Conservation (phyloP, 1,140 invertebrate genomes). For the Drosophila persimilis region DNA sequence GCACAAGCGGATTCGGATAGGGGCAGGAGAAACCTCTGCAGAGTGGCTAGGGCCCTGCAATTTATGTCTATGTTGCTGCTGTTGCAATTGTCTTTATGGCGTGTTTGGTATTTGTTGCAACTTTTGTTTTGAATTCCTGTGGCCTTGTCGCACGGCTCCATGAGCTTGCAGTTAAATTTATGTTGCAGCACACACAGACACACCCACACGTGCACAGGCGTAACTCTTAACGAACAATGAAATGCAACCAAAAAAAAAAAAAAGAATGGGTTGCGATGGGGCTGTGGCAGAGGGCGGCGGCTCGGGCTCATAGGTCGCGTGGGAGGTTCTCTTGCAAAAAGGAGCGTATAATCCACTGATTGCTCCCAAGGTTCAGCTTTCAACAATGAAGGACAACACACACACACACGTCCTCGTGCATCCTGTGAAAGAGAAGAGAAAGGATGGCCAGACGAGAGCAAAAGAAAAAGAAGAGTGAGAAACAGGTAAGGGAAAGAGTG, state of each 20-base stretch:
- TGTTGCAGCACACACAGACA: slow-evolving; percentile 51
- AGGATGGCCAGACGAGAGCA: too few relatives aligned
- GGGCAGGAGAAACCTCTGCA: not conserved
- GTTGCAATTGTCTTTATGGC: slow-evolving; percentile 73
- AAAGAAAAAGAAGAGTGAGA: not conserved
- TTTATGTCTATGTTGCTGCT: slow-evolving; percentile 68
- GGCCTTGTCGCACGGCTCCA: slow-evolving; percentile 76
- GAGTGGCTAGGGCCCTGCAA: slow-evolving; percentile 45
- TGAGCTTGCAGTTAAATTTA: slow-evolving; percentile 77
- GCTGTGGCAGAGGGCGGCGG: not conserved
- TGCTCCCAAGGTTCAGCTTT: slow-evolving; percentile 79
- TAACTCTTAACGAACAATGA: slow-evolving; percentile 71
- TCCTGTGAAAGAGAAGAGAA: too few relatives aligned
- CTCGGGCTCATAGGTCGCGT: slow-evolving; percentile 33
- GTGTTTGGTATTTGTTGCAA: slow-evolving; percentile 80
- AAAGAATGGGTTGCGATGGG: slow-evolving; percentile 41
- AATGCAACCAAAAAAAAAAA: slow-evolving; percentile 13
- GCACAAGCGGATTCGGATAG: not conserved
- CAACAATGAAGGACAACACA: slow-evolving; percentile 64
- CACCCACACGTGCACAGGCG: slow-evolving; percentile 7
- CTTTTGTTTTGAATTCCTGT: slow-evolving; percentile 81
- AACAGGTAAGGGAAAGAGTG: slow-evolving; percentile 3
- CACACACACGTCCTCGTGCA: slow-evolving; percentile 1
- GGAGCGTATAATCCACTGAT: slow-evolving; percentile 75
- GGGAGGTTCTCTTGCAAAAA: slow-evolving; percentile 53